phyloP scores from a whole-genome alignment of 2,888 invertebrate genomes.

The Villa cingulata region DNA sequence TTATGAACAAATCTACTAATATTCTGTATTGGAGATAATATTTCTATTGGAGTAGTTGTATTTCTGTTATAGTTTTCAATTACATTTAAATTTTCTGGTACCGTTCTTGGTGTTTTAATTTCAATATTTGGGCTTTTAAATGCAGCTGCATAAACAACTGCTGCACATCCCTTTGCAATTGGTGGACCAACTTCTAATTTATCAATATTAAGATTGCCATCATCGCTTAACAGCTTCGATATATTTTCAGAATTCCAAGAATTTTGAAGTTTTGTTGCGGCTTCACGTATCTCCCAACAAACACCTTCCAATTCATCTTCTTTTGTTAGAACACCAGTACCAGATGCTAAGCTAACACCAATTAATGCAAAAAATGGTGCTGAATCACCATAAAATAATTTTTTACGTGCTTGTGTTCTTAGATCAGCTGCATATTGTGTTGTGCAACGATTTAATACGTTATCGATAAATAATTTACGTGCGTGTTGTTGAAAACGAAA shows the following conservation, averaged over 20 bases:
- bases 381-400: slow-evolving; percentile 53
- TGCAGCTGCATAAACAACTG: slow-evolving; percentile 62
- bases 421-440: slow-evolving; percentile 50
- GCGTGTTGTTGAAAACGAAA: slow-evolving; percentile 48
- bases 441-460: slow-evolving; percentile 53
- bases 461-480: slow-evolving; percentile 52
- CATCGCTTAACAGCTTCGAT: slow-evolving; percentile 23
- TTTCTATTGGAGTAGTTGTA: slow-evolving; percentile 15
- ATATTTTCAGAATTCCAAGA: slow-evolving; percentile 22
- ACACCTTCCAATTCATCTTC: slow-evolving; percentile 65
- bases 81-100: background rate
- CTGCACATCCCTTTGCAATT: slow-evolving; percentile 69
- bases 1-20: slow-evolving; percentile 34
- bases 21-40: slow-evolving; percentile 33
- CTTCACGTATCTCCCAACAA: slow-evolving; percentile 60
- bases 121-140: slow-evolving; percentile 26
- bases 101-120: slow-evolving; percentile 7
- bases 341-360: slow-evolving; percentile 58
- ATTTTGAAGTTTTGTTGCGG: slow-evolving; percentile 29
- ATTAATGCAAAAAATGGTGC: slow-evolving; percentile 61
- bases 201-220: slow-evolving; percentile 39
- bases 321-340: slow-evolving; percentile 57
- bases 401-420: slow-evolving; percentile 47
- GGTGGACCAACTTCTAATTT: slow-evolving; percentile 53
- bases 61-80: background rate